A percentile compares a stretch with the other conserved stretches of the same genome.
These are phyloP conservation scores for Patagioenas fasciata DNA, from an alignment of 2,113 vertebrate species.

Conservation along the genomic window DNA sequence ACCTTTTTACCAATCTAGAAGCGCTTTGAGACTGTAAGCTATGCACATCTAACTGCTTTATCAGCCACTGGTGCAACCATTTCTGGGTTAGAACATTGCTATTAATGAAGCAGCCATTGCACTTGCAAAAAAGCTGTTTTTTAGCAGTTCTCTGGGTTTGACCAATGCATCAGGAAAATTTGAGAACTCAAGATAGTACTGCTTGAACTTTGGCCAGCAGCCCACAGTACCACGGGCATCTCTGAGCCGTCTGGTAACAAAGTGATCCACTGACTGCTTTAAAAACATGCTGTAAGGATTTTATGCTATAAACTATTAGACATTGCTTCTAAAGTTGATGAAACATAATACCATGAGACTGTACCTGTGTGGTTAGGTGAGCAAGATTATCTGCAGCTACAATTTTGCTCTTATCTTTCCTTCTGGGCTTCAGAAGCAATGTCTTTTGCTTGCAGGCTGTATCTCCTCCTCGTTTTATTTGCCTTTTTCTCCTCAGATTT, in stretches of 20 bases:
- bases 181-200: not conserved
- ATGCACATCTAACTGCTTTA: not conserved
- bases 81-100: not conserved
- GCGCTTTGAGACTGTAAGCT: not conserved
- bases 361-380: not conserved
- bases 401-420: not conserved
- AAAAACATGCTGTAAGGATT: not conserved
- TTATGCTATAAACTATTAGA: not conserved
- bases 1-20: conserved; percentile 10
- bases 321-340: not conserved
- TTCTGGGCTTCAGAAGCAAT: not conserved
- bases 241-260: not conserved
- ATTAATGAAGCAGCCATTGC: not conserved
- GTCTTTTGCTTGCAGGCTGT: not conserved
- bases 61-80: not conserved
- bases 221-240: not conserved
- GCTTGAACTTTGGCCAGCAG: not conserved
- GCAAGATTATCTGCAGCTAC: not conserved
- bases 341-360: not conserved
- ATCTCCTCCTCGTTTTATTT: not conserved
- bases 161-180: not conserved
- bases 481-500: not conserved
- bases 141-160: not conserved
- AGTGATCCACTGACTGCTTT: not conserved
- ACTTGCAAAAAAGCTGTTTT: not conserved